phyloP scores from a whole-genome alignment of 2,888 invertebrate species.

The Drosophila suboccidentalis region DNA sequence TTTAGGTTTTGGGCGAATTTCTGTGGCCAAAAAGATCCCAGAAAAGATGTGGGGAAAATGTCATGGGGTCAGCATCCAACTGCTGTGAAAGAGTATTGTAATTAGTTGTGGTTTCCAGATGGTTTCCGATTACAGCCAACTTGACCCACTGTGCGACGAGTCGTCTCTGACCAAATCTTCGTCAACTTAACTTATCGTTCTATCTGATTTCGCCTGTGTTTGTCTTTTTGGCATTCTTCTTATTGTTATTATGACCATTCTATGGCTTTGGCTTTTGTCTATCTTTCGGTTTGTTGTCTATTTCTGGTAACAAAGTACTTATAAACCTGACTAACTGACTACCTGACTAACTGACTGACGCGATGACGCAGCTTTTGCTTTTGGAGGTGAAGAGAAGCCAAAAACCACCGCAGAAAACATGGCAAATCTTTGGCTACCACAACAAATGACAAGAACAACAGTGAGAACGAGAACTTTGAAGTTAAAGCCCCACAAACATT shows the following conservation, averaged over 20 bases:
- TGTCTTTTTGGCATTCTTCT: slow-evolving; percentile 33
- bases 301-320: slow-evolving; percentile 54
- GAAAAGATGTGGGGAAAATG: slow-evolving; percentile 37
- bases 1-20: slow-evolving; percentile 40
- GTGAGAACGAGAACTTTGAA: slow-evolving; percentile 25
- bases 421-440: slow-evolving; percentile 47
- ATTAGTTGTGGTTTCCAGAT: slow-evolving; percentile 36
- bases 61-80: slow-evolving; percentile 54
- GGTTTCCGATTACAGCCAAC: slow-evolving; percentile 34
- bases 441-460: slow-evolving; percentile 30
- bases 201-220: slow-evolving; percentile 33
- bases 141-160: slow-evolving; percentile 58
- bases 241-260: slow-evolving; percentile 53
- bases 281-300: slow-evolving; percentile 36
- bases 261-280: slow-evolving; percentile 37
- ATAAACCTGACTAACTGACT: background rate
- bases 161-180: background rate
- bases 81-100: slow-evolving; percentile 21
- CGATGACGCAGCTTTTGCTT: slow-evolving; percentile 44
- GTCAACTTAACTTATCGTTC: slow-evolving; percentile 56
- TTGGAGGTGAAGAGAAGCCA: slow-evolving; percentile 34
- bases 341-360: slow-evolving; percentile 29
- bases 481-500: slow-evolving; percentile 33
- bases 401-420: slow-evolving; percentile 36
- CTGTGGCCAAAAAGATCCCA: slow-evolving; percentile 16